Conservation (phyloP, 2,797 vertebrate genomes). For the Phoxinus dragarum region DNA sequence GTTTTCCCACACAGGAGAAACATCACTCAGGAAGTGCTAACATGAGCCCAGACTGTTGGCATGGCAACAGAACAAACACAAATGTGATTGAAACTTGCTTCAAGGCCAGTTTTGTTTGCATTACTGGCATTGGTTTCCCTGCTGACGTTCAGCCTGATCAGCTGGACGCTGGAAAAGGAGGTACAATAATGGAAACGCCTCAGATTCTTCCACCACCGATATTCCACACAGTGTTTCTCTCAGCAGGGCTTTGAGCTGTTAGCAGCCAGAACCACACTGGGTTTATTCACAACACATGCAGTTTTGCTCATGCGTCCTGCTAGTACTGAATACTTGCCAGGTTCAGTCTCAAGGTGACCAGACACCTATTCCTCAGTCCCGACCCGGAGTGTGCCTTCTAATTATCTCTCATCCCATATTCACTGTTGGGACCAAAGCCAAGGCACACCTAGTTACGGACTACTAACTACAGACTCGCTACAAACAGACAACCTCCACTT, state of each 20-base stretch:
- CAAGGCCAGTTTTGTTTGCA: slow-evolving; percentile 71
- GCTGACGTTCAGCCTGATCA: slow-evolving; percentile 63
- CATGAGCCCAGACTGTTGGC: slow-evolving; percentile 61
- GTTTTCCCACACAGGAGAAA: neutral
- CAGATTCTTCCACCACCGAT: slow-evolving; percentile 45
- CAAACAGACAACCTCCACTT: slow-evolving; percentile 7
- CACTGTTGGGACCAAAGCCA: slow-evolving; percentile 48
- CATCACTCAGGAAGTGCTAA: slow-evolving; percentile 56
- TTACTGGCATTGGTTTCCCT: slow-evolving; percentile 64
- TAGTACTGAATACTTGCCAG: slow-evolving; percentile 50
- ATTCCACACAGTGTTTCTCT: slow-evolving; percentile 51
- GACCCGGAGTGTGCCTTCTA: slow-evolving; percentile 44
- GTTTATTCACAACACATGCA: slow-evolving; percentile 62
- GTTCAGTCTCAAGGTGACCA: slow-evolving; percentile 57
- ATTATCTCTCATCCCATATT: slow-evolving; percentile 46
- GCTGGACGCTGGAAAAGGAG: slow-evolving; percentile 67
- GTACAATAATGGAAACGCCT: slow-evolving; percentile 65
- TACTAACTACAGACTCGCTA: slow-evolving; percentile 41
- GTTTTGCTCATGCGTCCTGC: neutral
- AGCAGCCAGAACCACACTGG: slow-evolving; percentile 56
- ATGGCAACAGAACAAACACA: slow-evolving; percentile 70
- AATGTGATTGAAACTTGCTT: slow-evolving; percentile 64
- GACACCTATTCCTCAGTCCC: slow-evolving; percentile 48
- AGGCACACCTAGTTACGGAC: slow-evolving; percentile 49
- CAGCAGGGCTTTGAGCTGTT: slow-evolving; percentile 57